Base-by-base conservation (phyloP, 2,113 vertebrate genomes). In the Isurus oxyrinchus region DNA sequence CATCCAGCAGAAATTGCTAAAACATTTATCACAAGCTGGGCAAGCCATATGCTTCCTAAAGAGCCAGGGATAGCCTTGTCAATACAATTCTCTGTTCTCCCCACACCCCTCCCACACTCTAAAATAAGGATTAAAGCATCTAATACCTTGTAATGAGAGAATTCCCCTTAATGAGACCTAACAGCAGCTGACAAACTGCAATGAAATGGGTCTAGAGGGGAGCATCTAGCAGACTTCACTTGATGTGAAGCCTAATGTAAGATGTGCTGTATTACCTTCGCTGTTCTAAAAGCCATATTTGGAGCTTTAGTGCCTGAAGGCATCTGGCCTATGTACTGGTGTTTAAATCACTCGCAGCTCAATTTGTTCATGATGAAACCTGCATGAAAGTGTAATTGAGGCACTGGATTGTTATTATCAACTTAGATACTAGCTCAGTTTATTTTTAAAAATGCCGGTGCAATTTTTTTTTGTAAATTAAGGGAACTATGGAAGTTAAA, bases 301-400 rank as follows among this genome's bases (percentile, higher is more conserved):
- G 7, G 57, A 66, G 14, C 59, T 63, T 63, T 40, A 94, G 61
- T 94, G 59, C 90, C 90, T 23, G 35, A n/a, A 63, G 90, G 59
- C 90, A 63, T 94, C 90, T 66, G 59, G n/a, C 90, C 88, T 61
- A 40, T 94, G 57, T 63, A 21, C 59, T 63, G n/a, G 6, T 63
- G 88, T 66, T 94, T 94, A 63, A 94, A 63, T 94, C n/a, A 63
- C 90, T 94, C 35, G 31, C n/a, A 40, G n/a, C 90, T 94, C 90
- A 94, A 61, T 40, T 94, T 66, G 90, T 66, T 5, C 90, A 66
- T n/a, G 16, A 66, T 94, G 81, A 49, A 84, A 84, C 81, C 40
- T 84, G 79, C n/a, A 16, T 21, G 90, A 63, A 93, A 93, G 59
- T 63, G 16, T 93, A 93, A 93, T 40, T 40, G 57, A 63, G 35